Conservation (phyloP, 2,113 vertebrate genomes). For the Mohoua ochrocephala region DNA sequence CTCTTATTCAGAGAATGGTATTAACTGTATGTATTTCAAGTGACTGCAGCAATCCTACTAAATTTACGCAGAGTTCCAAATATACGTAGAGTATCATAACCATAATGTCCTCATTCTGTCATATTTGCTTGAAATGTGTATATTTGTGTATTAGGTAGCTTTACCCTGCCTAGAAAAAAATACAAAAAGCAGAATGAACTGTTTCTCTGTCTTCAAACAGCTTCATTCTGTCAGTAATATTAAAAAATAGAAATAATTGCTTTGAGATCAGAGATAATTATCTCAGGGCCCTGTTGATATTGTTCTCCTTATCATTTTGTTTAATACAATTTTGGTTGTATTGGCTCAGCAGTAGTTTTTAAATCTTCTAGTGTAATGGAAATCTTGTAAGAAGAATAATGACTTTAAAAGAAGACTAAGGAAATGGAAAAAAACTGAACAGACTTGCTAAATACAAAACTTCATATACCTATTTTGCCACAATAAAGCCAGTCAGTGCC, state of each 20-base stretch:
- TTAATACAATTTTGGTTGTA: constrained; percentile 9
- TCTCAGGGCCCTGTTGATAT: constrained; percentile 1
- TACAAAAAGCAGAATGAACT: neutral
- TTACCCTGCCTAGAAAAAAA: neutral
- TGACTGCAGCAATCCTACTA: neutral
- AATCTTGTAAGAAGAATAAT: constrained; percentile 5
- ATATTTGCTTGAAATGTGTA: constrained; percentile 52
- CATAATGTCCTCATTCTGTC: constrained; percentile 61
- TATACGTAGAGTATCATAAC: neutral
- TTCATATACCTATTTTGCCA: neutral
- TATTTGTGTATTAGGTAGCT: constrained; percentile 42
- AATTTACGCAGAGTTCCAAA: constrained; percentile 16
- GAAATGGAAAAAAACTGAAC: neutral
- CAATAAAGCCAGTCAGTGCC: neutral
- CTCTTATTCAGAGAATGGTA: neutral
- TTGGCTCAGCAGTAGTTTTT: constrained; percentile 18
- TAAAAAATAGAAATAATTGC: neutral
- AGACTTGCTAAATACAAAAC: neutral
- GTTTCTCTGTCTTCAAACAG: neutral
- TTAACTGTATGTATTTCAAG: neutral
- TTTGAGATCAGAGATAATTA: constrained; percentile 25
- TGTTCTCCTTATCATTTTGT: constrained; percentile 2
- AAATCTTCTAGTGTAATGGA: neutral
- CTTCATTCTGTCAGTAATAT: neutral
- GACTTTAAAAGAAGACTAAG: neutral